These are phyloP conservation scores for Gasterosteus nipponicus DNA, from an alignment of 2,113 vertebrate species.

Conservation along the genomic window DNA sequence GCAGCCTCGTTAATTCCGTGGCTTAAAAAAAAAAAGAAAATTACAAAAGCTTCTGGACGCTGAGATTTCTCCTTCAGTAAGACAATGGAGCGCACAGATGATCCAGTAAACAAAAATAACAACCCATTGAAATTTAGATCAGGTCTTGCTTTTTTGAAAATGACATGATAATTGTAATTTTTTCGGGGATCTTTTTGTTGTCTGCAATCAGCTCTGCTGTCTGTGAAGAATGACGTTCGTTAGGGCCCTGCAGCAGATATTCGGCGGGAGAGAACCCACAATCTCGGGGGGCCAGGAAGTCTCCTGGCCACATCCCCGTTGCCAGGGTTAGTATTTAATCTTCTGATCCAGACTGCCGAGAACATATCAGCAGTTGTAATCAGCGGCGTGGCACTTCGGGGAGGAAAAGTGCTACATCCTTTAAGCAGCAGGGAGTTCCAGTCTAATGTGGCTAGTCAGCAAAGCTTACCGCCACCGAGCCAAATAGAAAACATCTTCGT, in stretches of 20 bases:
- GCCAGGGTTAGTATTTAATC: conserved; percentile 63
- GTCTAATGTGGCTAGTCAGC: conserved; percentile 51
- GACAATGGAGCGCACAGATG: not conserved
- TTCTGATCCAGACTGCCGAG: conserved; percentile 57
- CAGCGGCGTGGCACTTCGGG: conserved; percentile 62
- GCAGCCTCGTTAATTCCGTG: conserved; percentile 41
- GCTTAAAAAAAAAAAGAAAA: no score
- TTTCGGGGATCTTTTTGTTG: not conserved
- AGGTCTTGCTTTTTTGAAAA: conserved; percentile 16
- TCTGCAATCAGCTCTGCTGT: not conserved
- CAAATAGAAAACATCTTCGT: conserved; percentile 60
- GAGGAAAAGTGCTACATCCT: conserved; percentile 63
- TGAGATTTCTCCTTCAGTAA: not conserved
- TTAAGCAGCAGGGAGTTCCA: conserved; percentile 70
- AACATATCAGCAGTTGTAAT: conserved; percentile 71
- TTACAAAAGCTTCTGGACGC: conserved; percentile 8
- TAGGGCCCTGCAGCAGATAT: conserved; percentile 28
- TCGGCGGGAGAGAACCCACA: conserved; percentile 51
- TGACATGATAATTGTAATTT: conserved; percentile 33
- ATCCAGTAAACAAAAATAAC: conserved; percentile 16
- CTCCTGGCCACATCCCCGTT: conserved; percentile 68
- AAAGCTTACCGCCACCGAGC: conserved; percentile 16
- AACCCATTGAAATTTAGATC: conserved; percentile 23
- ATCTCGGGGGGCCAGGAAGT: conserved; percentile 68
- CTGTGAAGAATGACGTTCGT: conserved; percentile 24